Conservation (phyloP, 2,797 vertebrate species). For the Cyprinodon diabolis region DNA sequence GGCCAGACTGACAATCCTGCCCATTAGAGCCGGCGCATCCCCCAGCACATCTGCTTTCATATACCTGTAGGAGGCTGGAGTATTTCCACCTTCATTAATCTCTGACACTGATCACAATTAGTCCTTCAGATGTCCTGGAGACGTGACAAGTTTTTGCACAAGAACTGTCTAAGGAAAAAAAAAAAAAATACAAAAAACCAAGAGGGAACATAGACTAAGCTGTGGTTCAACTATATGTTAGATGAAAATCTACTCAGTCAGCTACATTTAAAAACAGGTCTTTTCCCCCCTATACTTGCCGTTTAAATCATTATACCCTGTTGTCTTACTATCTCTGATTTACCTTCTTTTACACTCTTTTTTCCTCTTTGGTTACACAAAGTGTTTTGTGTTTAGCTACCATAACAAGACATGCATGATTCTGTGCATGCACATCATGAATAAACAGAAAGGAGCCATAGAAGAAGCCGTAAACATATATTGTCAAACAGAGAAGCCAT, state of each 20-base stretch:
- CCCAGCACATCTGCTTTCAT: conserved; percentile 74
- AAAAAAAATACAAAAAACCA: neutral
- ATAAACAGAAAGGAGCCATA: too few species aligned
- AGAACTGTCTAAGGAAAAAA: neutral
- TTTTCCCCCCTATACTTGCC: too few species aligned
- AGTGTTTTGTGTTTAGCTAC: too few species aligned
- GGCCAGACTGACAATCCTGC: conserved; percentile 63
- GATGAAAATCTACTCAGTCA: neutral
- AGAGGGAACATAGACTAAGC: conserved; percentile 75
- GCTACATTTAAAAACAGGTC: too few species aligned
- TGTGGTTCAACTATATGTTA: conserved; percentile 78
- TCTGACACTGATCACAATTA: conserved; percentile 83
- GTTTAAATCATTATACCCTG: too few species aligned
- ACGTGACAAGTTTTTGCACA: conserved; percentile 47
- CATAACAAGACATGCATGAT: too few species aligned
- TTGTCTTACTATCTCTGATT: too few species aligned
- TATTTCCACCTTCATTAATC: conserved; percentile 79
- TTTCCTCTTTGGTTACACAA: too few species aligned
- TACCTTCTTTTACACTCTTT: too few species aligned
- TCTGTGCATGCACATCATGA: too few species aligned
- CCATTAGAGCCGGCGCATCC: conserved; percentile 66
- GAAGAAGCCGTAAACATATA: too few species aligned
- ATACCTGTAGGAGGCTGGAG: conserved; percentile 56
- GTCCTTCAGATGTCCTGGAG: conserved; percentile 72
- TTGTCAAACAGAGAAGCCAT: too few species aligned